Conservation (phyloP, 1,140 invertebrate genomes). For the Bombus haemorrhoidalis region DNA sequence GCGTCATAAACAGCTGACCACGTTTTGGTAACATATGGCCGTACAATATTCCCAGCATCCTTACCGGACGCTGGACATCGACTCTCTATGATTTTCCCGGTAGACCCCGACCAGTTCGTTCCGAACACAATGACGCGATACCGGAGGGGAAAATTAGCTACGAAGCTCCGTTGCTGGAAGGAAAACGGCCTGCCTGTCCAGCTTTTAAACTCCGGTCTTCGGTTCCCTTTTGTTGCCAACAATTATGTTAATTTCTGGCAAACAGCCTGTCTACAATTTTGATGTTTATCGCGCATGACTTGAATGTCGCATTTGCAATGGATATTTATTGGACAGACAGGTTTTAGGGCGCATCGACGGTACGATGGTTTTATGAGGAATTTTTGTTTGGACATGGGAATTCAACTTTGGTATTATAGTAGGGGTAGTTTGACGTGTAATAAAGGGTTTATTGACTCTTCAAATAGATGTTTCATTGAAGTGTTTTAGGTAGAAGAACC, state of each 20-base stretch:
- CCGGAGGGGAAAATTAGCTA: conserved; percentile 37
- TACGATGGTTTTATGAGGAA: not conserved
- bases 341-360: not conserved
- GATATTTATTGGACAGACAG: not conserved
- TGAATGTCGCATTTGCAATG: not conserved
- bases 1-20: conserved; percentile 66
- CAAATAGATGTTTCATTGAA: not conserved
- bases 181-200: conserved; percentile 17
- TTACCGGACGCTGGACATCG: conserved; percentile 44
- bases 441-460: not conserved
- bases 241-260: conserved; percentile 38
- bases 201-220: not conserved
- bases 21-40: conserved; percentile 66
- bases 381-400: not conserved
- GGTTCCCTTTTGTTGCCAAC: conserved; percentile 12
- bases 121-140: conserved; percentile 34
- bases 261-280: not conserved
- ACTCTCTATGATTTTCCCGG: conserved; percentile 48
- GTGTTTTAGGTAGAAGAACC: not conserved
- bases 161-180: conserved; percentile 5
- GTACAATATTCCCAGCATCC: conserved; percentile 59
- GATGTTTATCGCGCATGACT: conserved; percentile 1
- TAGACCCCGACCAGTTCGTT: conserved; percentile 7
- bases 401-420: not conserved
- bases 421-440: not conserved